phyloP scores from a whole-genome alignment of 2,797 vertebrate species.

The Smutsia gigantea region DNA sequence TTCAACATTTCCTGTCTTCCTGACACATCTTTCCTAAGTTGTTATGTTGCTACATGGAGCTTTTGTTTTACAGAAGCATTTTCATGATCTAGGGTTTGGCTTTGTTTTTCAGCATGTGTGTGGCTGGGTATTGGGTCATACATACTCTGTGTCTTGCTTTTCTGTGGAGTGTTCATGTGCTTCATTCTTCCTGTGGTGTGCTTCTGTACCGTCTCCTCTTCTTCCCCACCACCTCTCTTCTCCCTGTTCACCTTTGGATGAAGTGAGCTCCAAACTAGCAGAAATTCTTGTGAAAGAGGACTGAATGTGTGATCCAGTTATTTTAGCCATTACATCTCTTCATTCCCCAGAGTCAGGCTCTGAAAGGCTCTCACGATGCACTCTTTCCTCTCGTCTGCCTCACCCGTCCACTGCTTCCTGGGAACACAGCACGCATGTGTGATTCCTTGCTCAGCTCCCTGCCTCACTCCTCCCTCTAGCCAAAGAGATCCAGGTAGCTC shows the following conservation, averaged over 20 bases:
- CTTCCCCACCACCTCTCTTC: not conserved
- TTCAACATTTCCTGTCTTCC: not conserved
- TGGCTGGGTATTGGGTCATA: not conserved
- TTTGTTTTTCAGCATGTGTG: not conserved
- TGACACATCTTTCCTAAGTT: not conserved
- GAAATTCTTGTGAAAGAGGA: not conserved
- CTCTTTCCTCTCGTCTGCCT: not conserved
- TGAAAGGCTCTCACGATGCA: fast-evolving
- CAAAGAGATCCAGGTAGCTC: too few relatives aligned
- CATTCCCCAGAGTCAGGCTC: not conserved
- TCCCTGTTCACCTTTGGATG: not conserved
- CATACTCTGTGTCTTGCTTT: not conserved
- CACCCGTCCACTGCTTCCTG: not conserved
- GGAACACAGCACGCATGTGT: fast-evolving
- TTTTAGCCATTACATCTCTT: not conserved
- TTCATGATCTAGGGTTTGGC: not conserved
- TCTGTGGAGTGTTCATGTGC: not conserved
- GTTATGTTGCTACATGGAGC: not conserved
- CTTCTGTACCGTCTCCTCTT: not conserved
- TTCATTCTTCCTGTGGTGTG: not conserved
- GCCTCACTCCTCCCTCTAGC: fast-evolving
- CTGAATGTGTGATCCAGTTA: fast-evolving
- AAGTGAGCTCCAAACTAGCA: not conserved
- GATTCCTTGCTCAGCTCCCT: too few relatives aligned
- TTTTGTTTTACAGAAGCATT: not conserved